Conservation (phyloP, 2,888 invertebrate species). For the Sphecodes monilicornis region DNA sequence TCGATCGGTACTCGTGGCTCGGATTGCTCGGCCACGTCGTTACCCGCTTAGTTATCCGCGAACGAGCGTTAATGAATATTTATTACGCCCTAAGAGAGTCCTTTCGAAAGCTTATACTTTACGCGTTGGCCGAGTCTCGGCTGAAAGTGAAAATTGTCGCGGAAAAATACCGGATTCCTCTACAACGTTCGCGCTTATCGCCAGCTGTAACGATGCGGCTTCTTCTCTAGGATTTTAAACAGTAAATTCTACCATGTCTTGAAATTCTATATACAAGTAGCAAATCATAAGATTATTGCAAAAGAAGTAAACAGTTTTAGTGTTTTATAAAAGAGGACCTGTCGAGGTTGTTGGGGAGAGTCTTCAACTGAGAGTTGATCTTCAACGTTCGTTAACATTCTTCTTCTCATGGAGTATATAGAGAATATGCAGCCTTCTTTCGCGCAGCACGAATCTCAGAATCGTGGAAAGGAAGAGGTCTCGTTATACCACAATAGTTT, state of each 20-base stretch:
- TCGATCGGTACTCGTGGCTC: neutral
- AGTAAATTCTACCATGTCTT: neutral
- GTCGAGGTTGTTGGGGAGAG: neutral
- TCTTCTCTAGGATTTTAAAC: neutral
- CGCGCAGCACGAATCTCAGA: too few relatives aligned
- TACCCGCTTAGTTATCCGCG: neutral
- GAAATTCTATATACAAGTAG: neutral
- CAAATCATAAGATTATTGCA: neutral
- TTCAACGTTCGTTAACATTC: neutral
- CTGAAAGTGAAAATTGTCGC: neutral
- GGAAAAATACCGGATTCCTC: neutral
- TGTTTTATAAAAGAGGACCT: neutral
- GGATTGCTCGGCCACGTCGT: neutral
- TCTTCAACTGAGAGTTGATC: neutral
- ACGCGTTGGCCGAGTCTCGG: neutral
- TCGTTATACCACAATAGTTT: too few relatives aligned
- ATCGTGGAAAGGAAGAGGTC: too few relatives aligned
- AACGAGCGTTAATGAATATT: slow-evolving; percentile 1
- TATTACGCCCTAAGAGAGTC: neutral
- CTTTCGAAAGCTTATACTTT: neutral
- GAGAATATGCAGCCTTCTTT: too few relatives aligned
- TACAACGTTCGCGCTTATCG: neutral
- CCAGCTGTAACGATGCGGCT: neutral
- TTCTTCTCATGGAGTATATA: neutral
- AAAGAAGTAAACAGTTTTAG: neutral